Conservation (phyloP, 2,888 invertebrate species). For the Apomyelois bistriatella region DNA sequence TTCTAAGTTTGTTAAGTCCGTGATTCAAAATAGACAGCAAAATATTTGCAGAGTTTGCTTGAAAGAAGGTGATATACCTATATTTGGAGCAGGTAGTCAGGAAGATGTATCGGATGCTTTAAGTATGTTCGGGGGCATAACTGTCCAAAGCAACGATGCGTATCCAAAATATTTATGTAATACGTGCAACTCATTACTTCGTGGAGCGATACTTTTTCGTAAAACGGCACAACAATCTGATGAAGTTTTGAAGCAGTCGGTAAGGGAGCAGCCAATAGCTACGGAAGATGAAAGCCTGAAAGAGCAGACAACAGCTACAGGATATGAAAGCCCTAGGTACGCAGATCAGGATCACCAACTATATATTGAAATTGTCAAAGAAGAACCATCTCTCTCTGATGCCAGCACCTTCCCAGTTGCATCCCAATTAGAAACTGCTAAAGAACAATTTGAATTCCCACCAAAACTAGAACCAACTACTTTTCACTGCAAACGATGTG, state of each 20-base stretch:
- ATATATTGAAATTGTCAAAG: constrained; percentile 18
- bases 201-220: constrained; percentile 57
- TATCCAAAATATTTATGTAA: constrained; percentile 59
- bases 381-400: constrained; percentile 13
- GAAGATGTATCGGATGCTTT: constrained; percentile 46
- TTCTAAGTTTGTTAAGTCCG: background rate
- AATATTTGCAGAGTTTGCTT: constrained; percentile 58
- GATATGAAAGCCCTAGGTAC: background rate
- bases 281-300: background rate
- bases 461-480: constrained; percentile 20
- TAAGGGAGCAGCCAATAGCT: constrained; percentile 18
- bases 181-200: constrained; percentile 48
- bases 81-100: constrained; percentile 35
- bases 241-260: constrained; percentile 35
- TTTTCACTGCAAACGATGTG: constrained; percentile 50
- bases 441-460: no score
- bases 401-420: no score
- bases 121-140: constrained; percentile 44
- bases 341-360: background rate
- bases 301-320: background rate
- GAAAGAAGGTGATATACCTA: constrained; percentile 55
- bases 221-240: constrained; percentile 61
- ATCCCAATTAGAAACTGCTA: no score
- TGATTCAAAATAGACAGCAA: constrained; percentile 16
- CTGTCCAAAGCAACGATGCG: constrained; percentile 42